phyloP scores from a whole-genome alignment of 2,113 vertebrate species.

The Maccullochella peelii region DNA sequence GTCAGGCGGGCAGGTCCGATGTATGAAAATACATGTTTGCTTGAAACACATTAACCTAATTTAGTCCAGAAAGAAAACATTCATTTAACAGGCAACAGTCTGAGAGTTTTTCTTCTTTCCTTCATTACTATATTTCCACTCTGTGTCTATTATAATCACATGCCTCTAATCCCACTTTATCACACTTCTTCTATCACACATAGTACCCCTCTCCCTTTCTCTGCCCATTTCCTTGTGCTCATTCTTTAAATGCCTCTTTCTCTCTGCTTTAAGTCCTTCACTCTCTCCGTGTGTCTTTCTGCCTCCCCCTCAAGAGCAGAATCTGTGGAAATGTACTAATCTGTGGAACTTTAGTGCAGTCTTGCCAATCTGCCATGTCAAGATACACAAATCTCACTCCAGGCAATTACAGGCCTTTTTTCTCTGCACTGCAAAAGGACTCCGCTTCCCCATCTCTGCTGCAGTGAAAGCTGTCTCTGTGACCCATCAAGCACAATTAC shows the following conservation, averaged over 20 bases:
- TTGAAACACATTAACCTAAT: conserved; percentile 41
- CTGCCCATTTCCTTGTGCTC: conserved; percentile 48
- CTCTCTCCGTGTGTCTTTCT: conserved; percentile 51
- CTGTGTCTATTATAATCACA: conserved; percentile 42
- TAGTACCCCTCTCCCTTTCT: conserved; percentile 37
- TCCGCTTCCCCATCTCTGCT: conserved; percentile 50
- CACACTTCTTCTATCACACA: conserved; percentile 37
- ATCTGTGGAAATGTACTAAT: conserved; percentile 77
- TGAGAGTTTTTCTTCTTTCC: conserved; percentile 17
- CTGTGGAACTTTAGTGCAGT: conserved; percentile 71
- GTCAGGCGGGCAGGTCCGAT: conserved; percentile 31
- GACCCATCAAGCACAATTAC: conserved; percentile 64
- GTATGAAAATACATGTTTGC: conserved; percentile 54
- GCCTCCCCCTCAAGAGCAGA: conserved; percentile 61
- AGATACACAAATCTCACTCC: conserved; percentile 77
- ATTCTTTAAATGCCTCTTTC: conserved; percentile 57
- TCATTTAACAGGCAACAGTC: conserved; percentile 22
- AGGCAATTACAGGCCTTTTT: conserved; percentile 75
- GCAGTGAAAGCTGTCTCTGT: conserved; percentile 59
- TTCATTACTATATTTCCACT: conserved; percentile 33
- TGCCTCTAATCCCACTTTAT: conserved; percentile 60
- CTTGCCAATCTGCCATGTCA: conserved; percentile 80
- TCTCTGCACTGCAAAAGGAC: conserved; percentile 47
- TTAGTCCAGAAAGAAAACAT: conserved; percentile 39
- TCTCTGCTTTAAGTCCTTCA: conserved; percentile 63